Evolutionary conservation across 2,113 vertebrate genomes (phyloP).

Genomic region (Ceyx melanurus): DNA sequence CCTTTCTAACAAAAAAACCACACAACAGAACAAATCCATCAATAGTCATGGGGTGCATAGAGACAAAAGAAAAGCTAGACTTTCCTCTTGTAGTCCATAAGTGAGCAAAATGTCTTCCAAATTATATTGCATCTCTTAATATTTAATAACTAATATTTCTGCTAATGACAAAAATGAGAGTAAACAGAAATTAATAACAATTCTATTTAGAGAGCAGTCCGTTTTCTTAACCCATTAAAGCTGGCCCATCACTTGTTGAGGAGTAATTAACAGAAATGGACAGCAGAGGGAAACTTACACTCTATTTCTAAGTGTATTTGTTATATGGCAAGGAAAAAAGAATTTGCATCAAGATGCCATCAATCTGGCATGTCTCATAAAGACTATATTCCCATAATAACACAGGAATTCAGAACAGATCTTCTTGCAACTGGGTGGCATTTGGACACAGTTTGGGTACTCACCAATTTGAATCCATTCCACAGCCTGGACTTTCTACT

Average conservation of each 20-base stretch:
- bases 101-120: background rate
- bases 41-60: background rate
- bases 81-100: background rate
- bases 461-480: constrained; percentile 26
- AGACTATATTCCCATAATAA: background rate
- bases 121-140: background rate
- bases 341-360: background rate
- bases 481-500: background rate
- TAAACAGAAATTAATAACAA: background rate
- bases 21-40: background rate
- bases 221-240: background rate
- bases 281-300: background rate
- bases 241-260: background rate
- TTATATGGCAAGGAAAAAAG: background rate
- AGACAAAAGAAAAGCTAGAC: background rate
- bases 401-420: constrained; percentile 16
- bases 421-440: constrained; percentile 16
- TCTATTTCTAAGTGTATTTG: background rate
- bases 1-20: background rate
- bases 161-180: background rate
- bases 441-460: constrained; percentile 28
- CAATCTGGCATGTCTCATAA: background rate
- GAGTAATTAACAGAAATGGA: background rate
- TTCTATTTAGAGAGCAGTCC: background rate
- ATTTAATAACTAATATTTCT: background rate